Conservation (phyloP, 1,140 invertebrate species). For the Tribolium madens region DNA sequence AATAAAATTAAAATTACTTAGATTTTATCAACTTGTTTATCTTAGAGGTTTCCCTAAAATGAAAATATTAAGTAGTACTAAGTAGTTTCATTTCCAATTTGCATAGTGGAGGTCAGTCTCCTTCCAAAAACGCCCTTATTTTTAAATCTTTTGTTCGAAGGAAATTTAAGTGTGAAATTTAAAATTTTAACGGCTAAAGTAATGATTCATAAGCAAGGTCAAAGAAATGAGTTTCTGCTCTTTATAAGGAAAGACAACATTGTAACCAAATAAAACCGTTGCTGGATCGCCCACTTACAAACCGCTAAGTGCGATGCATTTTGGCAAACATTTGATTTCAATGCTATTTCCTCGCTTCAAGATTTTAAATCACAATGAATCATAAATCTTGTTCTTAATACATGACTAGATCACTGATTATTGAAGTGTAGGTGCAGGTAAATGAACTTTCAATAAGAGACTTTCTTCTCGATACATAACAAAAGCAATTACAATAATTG, state of each 20-base stretch:
- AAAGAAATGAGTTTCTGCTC: slow-evolving; percentile 32
- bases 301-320: background rate
- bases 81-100: background rate
- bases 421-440: slow-evolving; percentile 15
- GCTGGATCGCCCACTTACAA: slow-evolving; percentile 12
- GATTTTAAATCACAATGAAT: background rate
- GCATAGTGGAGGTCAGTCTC: background rate
- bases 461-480: background rate
- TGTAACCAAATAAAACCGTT: slow-evolving; percentile 18
- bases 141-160: background rate
- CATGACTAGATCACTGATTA: background rate
- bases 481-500: slow-evolving; percentile 16
- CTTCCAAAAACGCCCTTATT: background rate
- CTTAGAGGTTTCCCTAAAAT: background rate
- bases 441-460: slow-evolving; percentile 1
- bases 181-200: slow-evolving; percentile 10
- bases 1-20: too few relatives aligned
- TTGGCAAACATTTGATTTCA: background rate
- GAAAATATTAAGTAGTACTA: background rate
- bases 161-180: background rate
- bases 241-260: slow-evolving; percentile 35
- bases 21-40: background rate
- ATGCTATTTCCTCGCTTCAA: slow-evolving; percentile 1
- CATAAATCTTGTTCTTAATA: background rate
- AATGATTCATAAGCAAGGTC: slow-evolving; percentile 27